These are phyloP conservation scores for Muntiacus muntjak DNA, from an alignment of 2,113 vertebrate species.

Conservation along the genomic window DNA sequence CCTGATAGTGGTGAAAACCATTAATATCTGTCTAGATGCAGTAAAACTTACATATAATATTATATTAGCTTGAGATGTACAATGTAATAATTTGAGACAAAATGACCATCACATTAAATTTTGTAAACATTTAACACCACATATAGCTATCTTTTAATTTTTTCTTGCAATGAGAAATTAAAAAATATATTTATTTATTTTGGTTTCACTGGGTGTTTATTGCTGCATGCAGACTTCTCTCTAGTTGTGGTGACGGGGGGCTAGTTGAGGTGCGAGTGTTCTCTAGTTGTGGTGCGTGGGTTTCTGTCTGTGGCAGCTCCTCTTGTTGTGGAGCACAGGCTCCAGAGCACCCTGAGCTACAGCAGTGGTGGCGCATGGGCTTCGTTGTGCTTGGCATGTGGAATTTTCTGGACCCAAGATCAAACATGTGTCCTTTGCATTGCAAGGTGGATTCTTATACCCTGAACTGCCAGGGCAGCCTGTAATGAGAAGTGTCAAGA, in stretches of 20 bases:
- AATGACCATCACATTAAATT: not conserved
- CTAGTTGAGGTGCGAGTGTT: not conserved
- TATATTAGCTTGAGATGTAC: not conserved
- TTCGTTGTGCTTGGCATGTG: not conserved
- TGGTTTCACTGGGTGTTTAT: not conserved
- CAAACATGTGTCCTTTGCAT: not conserved
- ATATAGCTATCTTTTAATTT: not conserved
- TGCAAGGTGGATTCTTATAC: not conserved
- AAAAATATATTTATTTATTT: not conserved
- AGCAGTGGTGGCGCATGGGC: not conserved
- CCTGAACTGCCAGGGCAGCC: not conserved
- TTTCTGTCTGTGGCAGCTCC: not conserved
- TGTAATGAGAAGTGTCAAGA: not conserved
- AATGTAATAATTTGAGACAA: not conserved
- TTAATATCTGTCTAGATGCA: not conserved
- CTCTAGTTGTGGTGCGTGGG: not conserved
- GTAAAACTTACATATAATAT: not conserved
- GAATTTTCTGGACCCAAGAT: not conserved
- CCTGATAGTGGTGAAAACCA: not conserved
- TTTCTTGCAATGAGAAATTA: not conserved
- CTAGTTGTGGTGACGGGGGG: not conserved
- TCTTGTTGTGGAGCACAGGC: not conserved
- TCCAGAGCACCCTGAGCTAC: not conserved
- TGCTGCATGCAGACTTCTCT: not conserved
- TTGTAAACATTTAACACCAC: not conserved